These are phyloP conservation scores for Triops cancriformis DNA, from an alignment of 1,140 invertebrate genomes.

Conservation along the genomic window DNA sequence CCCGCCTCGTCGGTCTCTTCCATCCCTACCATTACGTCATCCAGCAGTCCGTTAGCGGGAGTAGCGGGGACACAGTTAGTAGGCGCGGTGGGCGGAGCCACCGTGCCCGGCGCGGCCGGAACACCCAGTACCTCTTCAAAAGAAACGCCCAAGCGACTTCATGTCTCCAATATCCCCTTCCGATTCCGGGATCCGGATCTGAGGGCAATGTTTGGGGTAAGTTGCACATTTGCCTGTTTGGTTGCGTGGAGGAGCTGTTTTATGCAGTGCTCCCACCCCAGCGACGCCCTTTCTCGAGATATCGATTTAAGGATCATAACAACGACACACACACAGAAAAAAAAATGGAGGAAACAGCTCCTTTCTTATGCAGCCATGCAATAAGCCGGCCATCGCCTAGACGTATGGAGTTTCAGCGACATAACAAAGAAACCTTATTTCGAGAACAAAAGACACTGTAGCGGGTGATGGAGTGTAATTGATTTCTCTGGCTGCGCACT, in stretches of 20 bases:
- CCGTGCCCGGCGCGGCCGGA: background rate
- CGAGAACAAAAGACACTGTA: too few relatives aligned
- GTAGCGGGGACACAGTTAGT: background rate
- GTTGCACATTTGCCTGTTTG: conserved; percentile 20
- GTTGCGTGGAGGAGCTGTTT: background rate
- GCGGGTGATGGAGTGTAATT: too few relatives aligned
- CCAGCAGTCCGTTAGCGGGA: conserved; percentile 55
- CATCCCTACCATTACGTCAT: conserved; percentile 97
- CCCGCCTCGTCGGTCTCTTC: conserved; percentile 67
- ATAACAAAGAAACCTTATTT: too few relatives aligned
- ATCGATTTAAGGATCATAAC: too few relatives aligned
- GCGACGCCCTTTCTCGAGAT: too few relatives aligned
- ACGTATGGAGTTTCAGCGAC: too few relatives aligned
- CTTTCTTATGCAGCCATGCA: too few relatives aligned
- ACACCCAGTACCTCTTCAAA: background rate
- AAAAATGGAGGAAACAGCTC: too few relatives aligned
- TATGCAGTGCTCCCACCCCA: too few relatives aligned
- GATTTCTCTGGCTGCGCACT: too few relatives aligned
- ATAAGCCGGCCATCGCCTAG: too few relatives aligned
- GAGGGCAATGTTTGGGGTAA: conserved; percentile 47
- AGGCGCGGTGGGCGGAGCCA: conserved; percentile 7
- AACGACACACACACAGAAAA: too few relatives aligned
- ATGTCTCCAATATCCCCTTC: conserved; percentile 53
- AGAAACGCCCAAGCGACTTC: conserved; percentile 32
- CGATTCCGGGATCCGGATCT: conserved; percentile 51